Evolutionary conservation across 2,888 invertebrate species (phyloP), one percentile per base, ranked within the genome.

Genomic region (Chymomyza procnemis): DNA sequence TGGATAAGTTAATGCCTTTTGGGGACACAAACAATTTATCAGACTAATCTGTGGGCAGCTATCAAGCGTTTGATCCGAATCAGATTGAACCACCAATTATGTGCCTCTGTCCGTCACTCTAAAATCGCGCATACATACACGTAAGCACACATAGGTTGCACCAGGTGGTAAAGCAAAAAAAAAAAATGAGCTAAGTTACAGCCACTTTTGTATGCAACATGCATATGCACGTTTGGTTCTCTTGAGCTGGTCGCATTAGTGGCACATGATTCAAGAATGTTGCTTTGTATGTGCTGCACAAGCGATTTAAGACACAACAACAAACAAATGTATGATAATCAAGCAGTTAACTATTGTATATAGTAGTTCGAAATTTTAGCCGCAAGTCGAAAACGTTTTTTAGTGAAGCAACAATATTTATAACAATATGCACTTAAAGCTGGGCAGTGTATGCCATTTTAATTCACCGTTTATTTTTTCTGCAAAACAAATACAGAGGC

Each of bases 21-120:
- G 56, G 34, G 30, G 58, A 47, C 57, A 61, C 61, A 57, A 67
- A 66, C 85, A 76, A 87, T 87, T 85, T 87, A 82, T 87, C 87
- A 87, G 87, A 68, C 83, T 83, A 87, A 83, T 87, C 86, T 85
- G 85, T 78, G 78, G 76, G 84, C 76, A 74, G 87, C 80, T 87
- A 87, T 82, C 83, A 83, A 85, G 83, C 83, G 78, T 83, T 83
- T 83, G 87, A 83, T 83, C 87, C 85, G 84, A 83, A 83, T 87
- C 87, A 83, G 83, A 87, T 83, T 83, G 87, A 83, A 83, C 83
- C 85, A 83, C 87, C 83, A 83, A 83, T 83, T 83, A 83, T 87
- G 83, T 62, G 73, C 64, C 61, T 58, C 5, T 30, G 65, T 57
- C 67, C 61, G 12, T 56, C 61, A 21, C 30, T 12, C 58, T 61